Conservation (phyloP, 2,113 vertebrate genomes). For the Recurvirostra avosetta region DNA sequence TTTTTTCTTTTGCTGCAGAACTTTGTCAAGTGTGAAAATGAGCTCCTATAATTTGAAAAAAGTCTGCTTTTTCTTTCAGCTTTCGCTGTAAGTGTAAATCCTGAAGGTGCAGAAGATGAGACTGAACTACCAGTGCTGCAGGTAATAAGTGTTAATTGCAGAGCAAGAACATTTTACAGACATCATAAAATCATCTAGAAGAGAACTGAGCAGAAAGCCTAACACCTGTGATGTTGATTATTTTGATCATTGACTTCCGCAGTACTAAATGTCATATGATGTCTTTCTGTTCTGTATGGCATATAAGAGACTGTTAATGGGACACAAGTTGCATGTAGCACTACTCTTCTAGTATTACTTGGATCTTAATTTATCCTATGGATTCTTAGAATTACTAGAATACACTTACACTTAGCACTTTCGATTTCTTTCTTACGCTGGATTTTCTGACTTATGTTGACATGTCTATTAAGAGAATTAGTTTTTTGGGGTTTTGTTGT, state of each 20-base stretch:
- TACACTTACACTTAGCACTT: background rate
- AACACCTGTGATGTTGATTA: background rate
- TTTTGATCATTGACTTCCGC: background rate
- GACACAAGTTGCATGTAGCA: background rate
- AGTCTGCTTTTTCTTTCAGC: constrained; percentile 55
- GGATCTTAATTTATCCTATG: background rate
- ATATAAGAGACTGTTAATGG: background rate
- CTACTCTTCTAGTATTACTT: background rate
- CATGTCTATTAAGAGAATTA: background rate
- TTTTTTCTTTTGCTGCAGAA: background rate
- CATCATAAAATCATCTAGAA: background rate
- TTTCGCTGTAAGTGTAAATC: constrained; percentile 43
- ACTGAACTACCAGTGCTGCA: constrained; percentile 30
- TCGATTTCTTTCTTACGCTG: background rate
- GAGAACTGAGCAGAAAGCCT: background rate
- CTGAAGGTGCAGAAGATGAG: constrained; percentile 63
- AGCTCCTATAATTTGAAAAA: constrained; percentile 26
- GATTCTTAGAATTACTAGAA: background rate
- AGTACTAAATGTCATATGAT: background rate
- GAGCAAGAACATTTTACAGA: background rate
- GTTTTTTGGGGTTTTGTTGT: background rate
- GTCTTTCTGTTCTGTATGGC: background rate
- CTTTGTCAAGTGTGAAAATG: constrained; percentile 6
- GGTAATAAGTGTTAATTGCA: constrained; percentile 63
- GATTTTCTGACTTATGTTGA: background rate